phyloP scores from a whole-genome alignment of 2,888 invertebrate genomes.

The Gryllus longicercus region DNA sequence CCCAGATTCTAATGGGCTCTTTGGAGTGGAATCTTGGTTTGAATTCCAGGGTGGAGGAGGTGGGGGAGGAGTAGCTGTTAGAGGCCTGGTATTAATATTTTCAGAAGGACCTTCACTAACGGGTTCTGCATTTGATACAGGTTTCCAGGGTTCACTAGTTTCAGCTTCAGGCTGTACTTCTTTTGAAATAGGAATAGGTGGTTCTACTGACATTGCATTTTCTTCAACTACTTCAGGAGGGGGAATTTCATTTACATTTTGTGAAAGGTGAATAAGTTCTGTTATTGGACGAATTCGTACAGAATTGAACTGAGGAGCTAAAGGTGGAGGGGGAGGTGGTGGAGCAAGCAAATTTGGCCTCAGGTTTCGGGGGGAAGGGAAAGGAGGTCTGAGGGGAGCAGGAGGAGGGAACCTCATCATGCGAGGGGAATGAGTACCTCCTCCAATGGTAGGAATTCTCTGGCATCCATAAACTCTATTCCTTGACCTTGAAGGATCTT shows the following conservation, averaged over 20 bases:
- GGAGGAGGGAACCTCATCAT: constrained; percentile 24
- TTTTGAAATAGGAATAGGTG: not conserved
- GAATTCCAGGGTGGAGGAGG: constrained; percentile 20
- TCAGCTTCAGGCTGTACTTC: not conserved
- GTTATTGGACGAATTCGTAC: not conserved
- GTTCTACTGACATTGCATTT: not conserved
- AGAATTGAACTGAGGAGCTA: not conserved
- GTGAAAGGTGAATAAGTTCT: not conserved
- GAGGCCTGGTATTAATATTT: not conserved
- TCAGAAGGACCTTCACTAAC: not conserved
- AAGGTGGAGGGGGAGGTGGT: constrained; percentile 29
- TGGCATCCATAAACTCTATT: constrained; percentile 27
- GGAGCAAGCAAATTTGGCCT: constrained; percentile 25
- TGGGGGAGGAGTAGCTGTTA: constrained; percentile 29
- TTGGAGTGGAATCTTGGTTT: not conserved
- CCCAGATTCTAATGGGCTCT: not conserved
- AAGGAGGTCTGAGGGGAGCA: constrained; percentile 22
- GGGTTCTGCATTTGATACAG: not conserved
- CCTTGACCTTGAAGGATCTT: constrained; percentile 21
- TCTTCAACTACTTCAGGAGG: not conserved
- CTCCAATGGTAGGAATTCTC: constrained; percentile 34
- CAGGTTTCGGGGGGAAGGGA: not conserved
- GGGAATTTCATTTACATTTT: not conserved
- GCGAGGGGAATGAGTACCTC: constrained; percentile 25
- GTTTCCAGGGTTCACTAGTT: not conserved